Conservation (phyloP, 2,888 invertebrate species). For the Mythimna lalbum region DNA sequence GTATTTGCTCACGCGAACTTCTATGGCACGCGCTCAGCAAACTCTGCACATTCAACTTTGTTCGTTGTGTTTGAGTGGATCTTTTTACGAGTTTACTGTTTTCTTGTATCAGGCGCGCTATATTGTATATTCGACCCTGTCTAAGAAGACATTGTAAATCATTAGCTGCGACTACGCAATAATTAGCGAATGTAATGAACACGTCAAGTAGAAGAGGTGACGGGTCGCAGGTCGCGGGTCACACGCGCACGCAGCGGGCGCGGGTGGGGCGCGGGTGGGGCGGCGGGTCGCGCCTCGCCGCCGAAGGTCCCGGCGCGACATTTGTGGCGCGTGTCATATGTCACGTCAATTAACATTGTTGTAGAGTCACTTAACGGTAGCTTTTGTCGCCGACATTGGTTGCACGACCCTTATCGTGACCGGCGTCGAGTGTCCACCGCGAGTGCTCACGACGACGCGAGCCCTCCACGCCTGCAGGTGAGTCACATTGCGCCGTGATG, state of each 20-base stretch:
- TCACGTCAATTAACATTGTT: slow-evolving; percentile 40
- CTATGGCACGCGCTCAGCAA: neutral
- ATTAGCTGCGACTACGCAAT: slow-evolving; percentile 43
- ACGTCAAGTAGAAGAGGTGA: slow-evolving; percentile 24
- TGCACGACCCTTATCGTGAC: neutral
- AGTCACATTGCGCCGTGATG: too few relatives aligned
- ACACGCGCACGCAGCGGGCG: slow-evolving; percentile 18
- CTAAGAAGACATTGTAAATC: slow-evolving; percentile 39
- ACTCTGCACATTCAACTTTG: too few relatives aligned
- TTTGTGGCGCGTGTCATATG: slow-evolving; percentile 21
- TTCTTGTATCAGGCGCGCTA: neutral
- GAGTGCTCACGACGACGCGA: too few relatives aligned
- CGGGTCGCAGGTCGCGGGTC: slow-evolving; percentile 37
- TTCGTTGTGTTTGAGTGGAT: neutral
- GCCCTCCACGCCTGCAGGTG: too few relatives aligned
- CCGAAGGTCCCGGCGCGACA: slow-evolving; percentile 21
- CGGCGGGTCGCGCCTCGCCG: neutral
- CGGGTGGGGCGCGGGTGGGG: neutral
- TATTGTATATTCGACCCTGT: slow-evolving; percentile 52
- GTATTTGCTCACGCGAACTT: neutral
- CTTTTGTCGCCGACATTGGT: slow-evolving; percentile 3
- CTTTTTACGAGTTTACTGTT: neutral
- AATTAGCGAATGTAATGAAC: slow-evolving; percentile 54
- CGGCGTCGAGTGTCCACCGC: neutral
- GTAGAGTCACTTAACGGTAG: slow-evolving; percentile 1